Evolutionary conservation across 2,113 vertebrate species (phyloP), one percentile per base, ranked within the genome.

Genomic region (Anoplopoma fimbria): DNA sequence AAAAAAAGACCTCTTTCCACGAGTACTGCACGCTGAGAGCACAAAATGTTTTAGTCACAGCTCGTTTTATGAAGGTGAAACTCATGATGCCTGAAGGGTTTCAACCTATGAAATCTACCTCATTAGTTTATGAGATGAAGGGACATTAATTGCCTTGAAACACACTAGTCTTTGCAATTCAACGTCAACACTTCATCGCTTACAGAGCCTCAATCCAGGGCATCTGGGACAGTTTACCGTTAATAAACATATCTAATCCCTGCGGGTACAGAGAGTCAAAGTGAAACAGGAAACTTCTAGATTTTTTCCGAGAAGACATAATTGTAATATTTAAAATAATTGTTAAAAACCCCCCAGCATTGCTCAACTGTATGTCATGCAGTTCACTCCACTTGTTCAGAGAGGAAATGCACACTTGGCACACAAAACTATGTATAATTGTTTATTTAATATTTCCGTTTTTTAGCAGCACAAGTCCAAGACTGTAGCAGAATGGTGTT

Each of bases 211-310:
- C 4, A 58, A 69, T 29, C 42, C 55, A 29, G 36, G 60, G 27
- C 71, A 74, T 80, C 58, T 81, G 65, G 51, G 61, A 49, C 55
- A 69, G 76, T 75, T 79, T 83, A 38, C 78, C 57, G 72, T 78
- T 34, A 58, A 45, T 47, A n/a, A n/a, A 0, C 10, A 58, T 7
- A 45, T 31, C 55, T 55, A 9, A 27, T 25, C 53, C n/a, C 9
- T 3, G 47, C 27, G 27, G 77, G 36, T 49, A 53, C 1, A 19
- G 33, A 29, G 34, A 40, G 55, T 27, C 29, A 3, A 14, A 9
- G 40, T 14, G 13, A 15, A 79, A 63, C 64, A 47, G 38, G 31
- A 34, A n/a, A 19, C 12, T 27, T 60, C 27, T 29, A 12, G 49
- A 1, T 53, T 31, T 13, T 53, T 17, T 19, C 10, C 17, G 67